These are phyloP conservation scores for Pteria penguin DNA, from an alignment of 2,888 invertebrate genomes.

Conservation along the genomic window DNA sequence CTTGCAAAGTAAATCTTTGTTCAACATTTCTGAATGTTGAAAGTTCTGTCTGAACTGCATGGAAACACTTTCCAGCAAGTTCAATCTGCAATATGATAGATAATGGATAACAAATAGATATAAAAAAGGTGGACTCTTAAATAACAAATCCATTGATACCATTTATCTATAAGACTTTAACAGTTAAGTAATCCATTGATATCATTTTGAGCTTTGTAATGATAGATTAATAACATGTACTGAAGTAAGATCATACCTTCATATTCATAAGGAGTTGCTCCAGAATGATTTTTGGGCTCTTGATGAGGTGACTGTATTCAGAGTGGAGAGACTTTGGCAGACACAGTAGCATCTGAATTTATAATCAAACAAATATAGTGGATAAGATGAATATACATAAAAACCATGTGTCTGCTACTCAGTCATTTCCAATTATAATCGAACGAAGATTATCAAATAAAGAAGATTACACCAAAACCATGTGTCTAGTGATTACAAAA, in stretches of 20 bases:
- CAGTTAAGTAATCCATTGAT: no score
- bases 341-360: slow-evolving; percentile 70
- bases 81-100: slow-evolving; percentile 67
- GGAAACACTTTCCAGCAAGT: slow-evolving; percentile 69
- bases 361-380: not conserved
- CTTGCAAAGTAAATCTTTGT: slow-evolving; percentile 55
- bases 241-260: no score
- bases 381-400: no score
- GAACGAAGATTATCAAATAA: no score
- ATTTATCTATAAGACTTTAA: not conserved
- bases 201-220: no score
- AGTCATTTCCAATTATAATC: no score
- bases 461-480: no score
- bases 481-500: no score
- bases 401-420: no score
- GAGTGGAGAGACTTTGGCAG: slow-evolving; percentile 64
- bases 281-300: slow-evolving; percentile 86
- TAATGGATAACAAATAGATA: no score
- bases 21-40: slow-evolving; percentile 49
- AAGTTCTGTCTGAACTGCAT: slow-evolving; percentile 64
- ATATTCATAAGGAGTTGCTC: slow-evolving; percentile 93
- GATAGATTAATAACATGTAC: no score
- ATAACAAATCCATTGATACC: not conserved
- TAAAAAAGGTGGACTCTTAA: not conserved
- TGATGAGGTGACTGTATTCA: slow-evolving; percentile 75